A percentile compares a stretch with the other conserved stretches of the same genome.
Conservation (phyloP, 2,797 vertebrate genomes). For the Sebastes steindachneri region DNA sequence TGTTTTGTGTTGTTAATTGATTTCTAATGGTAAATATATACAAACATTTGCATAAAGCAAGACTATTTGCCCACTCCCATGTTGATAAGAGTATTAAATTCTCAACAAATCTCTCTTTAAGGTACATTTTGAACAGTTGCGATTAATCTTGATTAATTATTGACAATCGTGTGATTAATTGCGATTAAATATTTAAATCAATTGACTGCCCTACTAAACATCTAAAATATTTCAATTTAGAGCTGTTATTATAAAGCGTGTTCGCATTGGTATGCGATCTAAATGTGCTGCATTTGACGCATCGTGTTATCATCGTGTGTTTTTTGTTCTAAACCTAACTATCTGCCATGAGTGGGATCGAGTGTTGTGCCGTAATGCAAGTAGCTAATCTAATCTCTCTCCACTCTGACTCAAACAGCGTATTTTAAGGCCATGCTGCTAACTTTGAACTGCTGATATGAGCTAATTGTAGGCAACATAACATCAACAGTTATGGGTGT, state of each 20-base stretch:
- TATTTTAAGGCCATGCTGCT: not conserved
- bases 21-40: too few relatives aligned
- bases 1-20: too few relatives aligned
- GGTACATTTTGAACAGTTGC: too few relatives aligned
- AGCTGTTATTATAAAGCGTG: not conserved
- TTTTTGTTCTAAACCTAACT: slow-evolving; percentile 22
- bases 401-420: not conserved
- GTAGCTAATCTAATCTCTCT: slow-evolving; percentile 18
- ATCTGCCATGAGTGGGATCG: not conserved
- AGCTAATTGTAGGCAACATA: not conserved
- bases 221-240: not conserved
- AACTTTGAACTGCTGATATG: not conserved
- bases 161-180: too few relatives aligned
- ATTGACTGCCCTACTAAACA: too few relatives aligned
- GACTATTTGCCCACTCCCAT: too few relatives aligned
- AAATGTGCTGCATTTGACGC: not conserved
- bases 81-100: too few relatives aligned
- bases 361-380: not conserved
- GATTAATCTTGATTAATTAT: too few relatives aligned
- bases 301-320: not conserved
- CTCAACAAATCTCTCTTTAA: too few relatives aligned
- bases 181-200: too few relatives aligned
- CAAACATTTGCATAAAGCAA: too few relatives aligned
- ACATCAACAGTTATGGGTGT: not conserved
- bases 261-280: not conserved